Evolutionary conservation across 2,113 vertebrate species (phyloP).

Genomic region (Phasianus colchicus): DNA sequence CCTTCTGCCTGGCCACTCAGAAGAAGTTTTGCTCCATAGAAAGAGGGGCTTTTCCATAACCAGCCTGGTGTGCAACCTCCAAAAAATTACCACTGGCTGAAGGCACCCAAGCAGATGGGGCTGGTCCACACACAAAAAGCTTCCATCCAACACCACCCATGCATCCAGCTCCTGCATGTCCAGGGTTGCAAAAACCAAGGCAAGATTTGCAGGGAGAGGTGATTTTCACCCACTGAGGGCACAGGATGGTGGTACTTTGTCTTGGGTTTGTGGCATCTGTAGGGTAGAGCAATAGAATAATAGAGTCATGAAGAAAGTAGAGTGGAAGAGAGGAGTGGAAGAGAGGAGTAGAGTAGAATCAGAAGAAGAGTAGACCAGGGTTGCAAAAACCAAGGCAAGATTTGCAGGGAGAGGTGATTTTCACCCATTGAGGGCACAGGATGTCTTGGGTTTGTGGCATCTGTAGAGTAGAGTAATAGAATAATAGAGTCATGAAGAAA

Average conservation of each 20-base stretch:
- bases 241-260: neutral
- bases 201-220: neutral
- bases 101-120: neutral
- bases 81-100: neutral
- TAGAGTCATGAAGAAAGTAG: too few relatives aligned
- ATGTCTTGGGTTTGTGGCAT: neutral
- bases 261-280: neutral
- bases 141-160: neutral
- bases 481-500: too few relatives aligned
- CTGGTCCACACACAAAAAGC: neutral
- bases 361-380: too few relatives aligned
- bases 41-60: neutral
- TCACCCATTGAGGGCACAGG: neutral
- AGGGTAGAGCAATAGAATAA: neutral
- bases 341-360: too few relatives aligned
- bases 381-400: neutral
- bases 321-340: too few relatives aligned
- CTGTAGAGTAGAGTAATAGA: neutral
- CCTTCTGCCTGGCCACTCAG: slow-evolving; percentile 5
- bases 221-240: neutral
- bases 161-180: neutral
- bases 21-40: neutral
- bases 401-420: neutral
- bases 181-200: neutral
- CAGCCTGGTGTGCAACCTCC: neutral